phyloP scores from a whole-genome alignment of 2,113 vertebrate species.

The Xiphophorus maculatus region DNA sequence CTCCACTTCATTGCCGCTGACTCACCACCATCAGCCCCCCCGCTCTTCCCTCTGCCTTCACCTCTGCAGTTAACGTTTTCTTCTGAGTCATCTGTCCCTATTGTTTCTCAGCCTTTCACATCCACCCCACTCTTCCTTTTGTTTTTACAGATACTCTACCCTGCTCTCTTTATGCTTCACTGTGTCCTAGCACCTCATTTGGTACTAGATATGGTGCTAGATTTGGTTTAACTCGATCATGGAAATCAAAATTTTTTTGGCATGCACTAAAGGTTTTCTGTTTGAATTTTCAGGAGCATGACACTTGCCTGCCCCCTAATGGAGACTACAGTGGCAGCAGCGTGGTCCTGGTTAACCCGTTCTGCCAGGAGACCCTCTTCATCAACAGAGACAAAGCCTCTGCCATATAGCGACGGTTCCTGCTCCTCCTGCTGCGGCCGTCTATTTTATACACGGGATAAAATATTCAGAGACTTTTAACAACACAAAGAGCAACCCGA shows the following conservation, averaged over 20 bases:
- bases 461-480: slow-evolving; percentile 87
- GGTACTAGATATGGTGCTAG: slow-evolving; percentile 12
- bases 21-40: slow-evolving; percentile 56
- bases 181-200: slow-evolving; percentile 12
- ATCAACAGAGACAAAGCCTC: slow-evolving; percentile 92
- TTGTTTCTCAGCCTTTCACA: slow-evolving; percentile 35
- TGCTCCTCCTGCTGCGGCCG: slow-evolving; percentile 79
- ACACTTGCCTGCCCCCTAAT: slow-evolving; percentile 92
- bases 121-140: slow-evolving; percentile 27
- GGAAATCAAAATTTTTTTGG: background rate
- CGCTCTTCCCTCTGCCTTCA: background rate
- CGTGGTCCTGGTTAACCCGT: slow-evolving; percentile 97
- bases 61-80: slow-evolving; percentile 21
- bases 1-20: slow-evolving; percentile 64
- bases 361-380: slow-evolving; percentile 97
- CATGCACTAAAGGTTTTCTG: background rate
- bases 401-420: slow-evolving; percentile 85
- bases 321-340: slow-evolving; percentile 93
- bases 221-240: slow-evolving; percentile 1
- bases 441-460: slow-evolving; percentile 82
- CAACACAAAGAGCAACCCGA: slow-evolving; percentile 66
- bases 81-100: slow-evolving; percentile 54
- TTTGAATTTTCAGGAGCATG: slow-evolving; percentile 85
- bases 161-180: background rate
- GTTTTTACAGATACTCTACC: slow-evolving; percentile 38